These are phyloP conservation scores for Trochalopteron elliotii DNA, from an alignment of 2,113 vertebrate genomes.

Conservation along the genomic window DNA sequence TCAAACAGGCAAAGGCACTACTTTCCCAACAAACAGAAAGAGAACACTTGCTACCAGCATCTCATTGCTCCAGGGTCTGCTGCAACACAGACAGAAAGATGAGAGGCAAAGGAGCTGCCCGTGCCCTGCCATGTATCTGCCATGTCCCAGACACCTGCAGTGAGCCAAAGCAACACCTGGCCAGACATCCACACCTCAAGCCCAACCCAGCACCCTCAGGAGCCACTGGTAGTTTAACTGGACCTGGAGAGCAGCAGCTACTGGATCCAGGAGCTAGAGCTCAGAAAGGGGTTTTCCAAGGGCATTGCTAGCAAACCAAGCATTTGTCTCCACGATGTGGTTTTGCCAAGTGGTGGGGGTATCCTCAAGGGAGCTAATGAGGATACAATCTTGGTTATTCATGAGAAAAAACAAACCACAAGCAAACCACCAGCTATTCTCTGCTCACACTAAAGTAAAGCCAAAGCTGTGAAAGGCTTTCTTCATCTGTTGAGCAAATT, in stretches of 20 bases:
- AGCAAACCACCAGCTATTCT: not conserved
- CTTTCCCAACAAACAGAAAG: not conserved
- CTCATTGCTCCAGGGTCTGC: not conserved
- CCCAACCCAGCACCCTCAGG: not conserved
- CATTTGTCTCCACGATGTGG: accelerated
- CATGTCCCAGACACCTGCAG: not conserved
- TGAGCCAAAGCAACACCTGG: not conserved
- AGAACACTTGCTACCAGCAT: not conserved
- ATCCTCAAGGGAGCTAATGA: not conserved
- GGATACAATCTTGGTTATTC: not conserved
- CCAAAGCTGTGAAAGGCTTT: not conserved
- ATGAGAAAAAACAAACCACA: not conserved
- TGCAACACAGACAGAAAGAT: not conserved
- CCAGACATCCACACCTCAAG: not conserved
- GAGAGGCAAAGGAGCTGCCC: not conserved
- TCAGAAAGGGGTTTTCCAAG: not conserved
- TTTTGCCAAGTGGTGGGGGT: not conserved
- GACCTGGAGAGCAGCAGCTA: not conserved
- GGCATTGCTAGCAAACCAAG: not conserved
- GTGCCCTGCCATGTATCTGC: accelerated
- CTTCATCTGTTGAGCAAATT: not conserved
- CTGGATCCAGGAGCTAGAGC: not conserved
- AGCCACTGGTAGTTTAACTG: not conserved
- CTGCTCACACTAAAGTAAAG: not conserved
- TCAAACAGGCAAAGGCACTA: not conserved